A percentile compares a stretch with the other conserved stretches of the same genome.
Evolutionary conservation across 2,797 vertebrate species (phyloP).

Genomic region (Lepus oiostolus): DNA sequence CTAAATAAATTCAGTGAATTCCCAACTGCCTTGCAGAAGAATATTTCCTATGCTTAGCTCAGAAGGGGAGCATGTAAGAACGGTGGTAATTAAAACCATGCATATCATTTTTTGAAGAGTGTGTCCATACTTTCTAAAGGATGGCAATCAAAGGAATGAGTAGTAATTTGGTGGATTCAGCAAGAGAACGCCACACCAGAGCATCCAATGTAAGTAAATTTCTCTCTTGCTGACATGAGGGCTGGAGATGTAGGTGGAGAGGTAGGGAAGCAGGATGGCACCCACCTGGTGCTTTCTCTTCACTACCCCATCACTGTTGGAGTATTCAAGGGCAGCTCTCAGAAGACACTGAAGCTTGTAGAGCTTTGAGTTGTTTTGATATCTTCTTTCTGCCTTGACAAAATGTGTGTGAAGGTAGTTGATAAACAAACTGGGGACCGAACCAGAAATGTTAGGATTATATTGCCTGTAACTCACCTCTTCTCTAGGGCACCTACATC

Average conservation of each 20-base stretch:
- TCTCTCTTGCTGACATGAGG: no score
- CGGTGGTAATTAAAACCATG: background rate
- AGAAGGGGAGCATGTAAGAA: background rate
- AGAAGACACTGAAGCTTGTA: background rate
- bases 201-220: background rate
- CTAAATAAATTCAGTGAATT: background rate
- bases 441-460: background rate
- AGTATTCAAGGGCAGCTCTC: background rate
- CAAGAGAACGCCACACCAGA: background rate
- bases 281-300: background rate
- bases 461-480: background rate
- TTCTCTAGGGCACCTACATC: background rate
- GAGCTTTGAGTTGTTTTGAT: background rate
- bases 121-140: background rate
- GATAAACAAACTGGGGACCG: background rate
- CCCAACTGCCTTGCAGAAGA: background rate
- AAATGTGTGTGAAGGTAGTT: background rate
- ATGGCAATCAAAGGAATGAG: background rate
- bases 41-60: background rate
- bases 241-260: background rate
- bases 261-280: background rate
- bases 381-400: background rate
- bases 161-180: background rate
- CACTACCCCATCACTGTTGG: background rate
- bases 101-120: background rate